Percentiles rank a stretch among this genome's conserved stretches.
These are phyloP conservation scores for Lepidonotus clava DNA, from an alignment of 2,888 invertebrate species.

Conservation along the genomic window DNA sequence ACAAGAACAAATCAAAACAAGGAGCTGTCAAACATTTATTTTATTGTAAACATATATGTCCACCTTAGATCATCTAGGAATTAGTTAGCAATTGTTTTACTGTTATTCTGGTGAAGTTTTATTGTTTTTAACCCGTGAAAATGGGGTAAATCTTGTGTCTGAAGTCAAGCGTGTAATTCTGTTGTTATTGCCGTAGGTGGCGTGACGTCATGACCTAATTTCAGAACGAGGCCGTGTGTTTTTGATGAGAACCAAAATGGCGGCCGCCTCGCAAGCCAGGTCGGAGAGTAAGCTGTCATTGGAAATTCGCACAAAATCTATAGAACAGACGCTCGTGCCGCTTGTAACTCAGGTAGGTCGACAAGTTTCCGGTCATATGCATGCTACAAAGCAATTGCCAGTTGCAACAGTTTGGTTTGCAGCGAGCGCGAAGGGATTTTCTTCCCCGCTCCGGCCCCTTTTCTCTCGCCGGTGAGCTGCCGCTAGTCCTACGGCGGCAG, in stretches of 20 bases:
- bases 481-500: neutral
- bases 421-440: neutral
- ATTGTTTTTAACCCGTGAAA: too few species aligned
- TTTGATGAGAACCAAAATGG: conserved; percentile 61
- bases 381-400: conserved; percentile 43
- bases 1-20: conserved; percentile 20
- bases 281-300: conserved; percentile 78
- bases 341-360: conserved; percentile 93
- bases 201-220: conserved; percentile 52
- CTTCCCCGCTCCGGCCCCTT: neutral
- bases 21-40: conserved; percentile 37
- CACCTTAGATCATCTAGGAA: too few species aligned
- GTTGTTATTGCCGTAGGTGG: conserved; percentile 17
- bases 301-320: conserved; percentile 95
- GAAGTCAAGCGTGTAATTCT: conserved; percentile 20
- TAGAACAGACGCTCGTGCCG: conserved; percentile 95
- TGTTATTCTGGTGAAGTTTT: neutral
- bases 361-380: neutral
- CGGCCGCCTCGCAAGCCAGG: conserved; percentile 55
- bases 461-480: neutral
- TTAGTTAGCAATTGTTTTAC: too few species aligned
- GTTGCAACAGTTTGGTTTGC: neutral
- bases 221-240: conserved; percentile 54
- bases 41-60: too few species aligned
- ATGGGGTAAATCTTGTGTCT: too few species aligned